Base-by-base conservation (phyloP, 2,113 vertebrate genomes). In the Oryzias curvinotus region DNA sequence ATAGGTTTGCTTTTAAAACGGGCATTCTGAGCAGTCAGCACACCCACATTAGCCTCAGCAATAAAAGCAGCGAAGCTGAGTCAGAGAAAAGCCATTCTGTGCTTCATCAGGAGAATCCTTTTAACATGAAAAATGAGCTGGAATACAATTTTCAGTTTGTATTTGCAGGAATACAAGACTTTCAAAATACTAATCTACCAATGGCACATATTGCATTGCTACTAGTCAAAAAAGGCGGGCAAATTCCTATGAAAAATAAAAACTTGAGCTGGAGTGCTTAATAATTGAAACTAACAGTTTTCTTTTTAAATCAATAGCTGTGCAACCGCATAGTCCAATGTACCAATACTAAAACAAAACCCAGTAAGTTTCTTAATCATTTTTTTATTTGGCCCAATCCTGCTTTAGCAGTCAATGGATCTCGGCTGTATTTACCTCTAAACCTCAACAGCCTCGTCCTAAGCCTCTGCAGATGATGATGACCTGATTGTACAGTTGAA, bases 401-500 rank as follows among this genome's bases (percentile, higher is more conserved):
- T 48, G 51, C 21, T 1, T 18, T 48, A 23, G 21, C 14, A 1
- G 1, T 13, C 50, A 16, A 28, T 25, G 12, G 36, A 55, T 48
- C 41, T 5, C 6, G 1, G 12, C 21, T 59, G 21, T 13, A 44
- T 28, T 36, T 36, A 2, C 4, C 43, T 30, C 4, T 2, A 48
- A 25, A 65, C 25, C 46, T 28, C 25, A 15, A 1, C 1, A 28
- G 52, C 43, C 63, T 61, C 48, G 55, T 19, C 12, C 7, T n/a
- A 49, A 25, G 59, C 45, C 49, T 49, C 19, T 17, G n/a, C 18
- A 66, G 64, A 48, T 4, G 25, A 12, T 8, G 21, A 19, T 59
- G 47, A 71, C 52, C 25, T 21, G 14, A 46, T 52, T 58, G 25
- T 16, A 49, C 41, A 12, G 23, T 17, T 45, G 12, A 14, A 61